Base-by-base conservation (phyloP, 2,797 vertebrate genomes). In the Ispidina picta region DNA sequence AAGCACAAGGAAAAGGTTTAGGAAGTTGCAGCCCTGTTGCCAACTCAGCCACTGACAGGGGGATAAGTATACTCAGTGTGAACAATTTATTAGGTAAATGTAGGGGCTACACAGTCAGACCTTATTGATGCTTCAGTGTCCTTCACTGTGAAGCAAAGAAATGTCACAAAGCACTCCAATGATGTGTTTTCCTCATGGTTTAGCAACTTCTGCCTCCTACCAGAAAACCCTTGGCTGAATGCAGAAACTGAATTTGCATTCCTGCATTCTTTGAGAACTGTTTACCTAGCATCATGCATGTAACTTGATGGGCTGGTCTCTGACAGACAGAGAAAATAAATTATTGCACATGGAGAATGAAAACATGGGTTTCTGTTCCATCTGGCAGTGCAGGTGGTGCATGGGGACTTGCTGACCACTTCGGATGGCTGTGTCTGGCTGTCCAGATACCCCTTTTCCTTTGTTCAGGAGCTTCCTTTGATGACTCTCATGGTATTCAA, bases 21-120 rank as follows among this genome's bases (percentile, higher is more conserved):
- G 20, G 65, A 80, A 80, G 69, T 52, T 77, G 60, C 26, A 79
- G 21, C 62, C 17, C 44, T 51, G 11, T 59, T 86, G 52, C 65
- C 35, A 83, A 2, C 22, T 73, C 37, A 63, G 22, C 55, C 26
- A 41, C 21, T 3, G 3, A n/a, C 0, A 0, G 18, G 3, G 10
- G 0, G 0, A 35, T 43, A 58, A 82, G 9, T 19, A 23, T 48
- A 14, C 29, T 48, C 3, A 1, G 6, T 25, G 35, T 56, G 28
- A 83, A 25, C 15, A 51, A 26, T 71, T 71, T 71, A 73, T 21
- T 4, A 74, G 39, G 43, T 48, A 43, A 58, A 23, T 6, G 7
- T 41, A 33, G 22, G 39, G 71, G 52, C 13, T 56, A 2, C 0
- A 4, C 15, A 4, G 10, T 29, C 46, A 90, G 35, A 46, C 19